These are phyloP conservation scores for Pipistrellus pygmaeus DNA, from an alignment of 2,797 vertebrate species.

Conservation along the genomic window DNA sequence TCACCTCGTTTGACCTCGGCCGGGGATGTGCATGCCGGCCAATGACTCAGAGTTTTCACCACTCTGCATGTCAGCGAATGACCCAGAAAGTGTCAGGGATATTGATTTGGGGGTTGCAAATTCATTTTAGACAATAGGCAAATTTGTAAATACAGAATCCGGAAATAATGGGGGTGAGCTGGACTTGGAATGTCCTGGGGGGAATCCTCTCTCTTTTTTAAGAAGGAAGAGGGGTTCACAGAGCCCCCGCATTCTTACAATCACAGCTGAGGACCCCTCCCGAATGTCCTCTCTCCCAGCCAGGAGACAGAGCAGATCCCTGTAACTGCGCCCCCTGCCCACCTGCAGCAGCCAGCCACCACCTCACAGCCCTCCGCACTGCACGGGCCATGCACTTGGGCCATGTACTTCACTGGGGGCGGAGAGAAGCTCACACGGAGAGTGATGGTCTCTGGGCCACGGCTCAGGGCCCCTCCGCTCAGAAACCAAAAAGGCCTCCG, in stretches of 20 bases:
- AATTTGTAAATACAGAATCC: background rate
- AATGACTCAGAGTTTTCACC: background rate
- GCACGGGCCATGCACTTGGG: rapidly evolving
- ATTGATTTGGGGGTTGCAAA: background rate
- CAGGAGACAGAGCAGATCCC: rapidly evolving
- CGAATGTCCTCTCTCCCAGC: background rate
- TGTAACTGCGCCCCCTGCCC: background rate
- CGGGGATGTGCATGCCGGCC: rapidly evolving
- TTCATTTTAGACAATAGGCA: background rate
- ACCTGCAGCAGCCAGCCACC: background rate
- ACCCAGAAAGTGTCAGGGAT: background rate
- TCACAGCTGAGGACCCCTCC: background rate
- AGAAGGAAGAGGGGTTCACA: background rate
- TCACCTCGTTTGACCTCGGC: background rate
- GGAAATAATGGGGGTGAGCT: background rate
- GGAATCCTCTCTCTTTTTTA: background rate
- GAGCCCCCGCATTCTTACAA: background rate
- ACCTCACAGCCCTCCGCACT: background rate
- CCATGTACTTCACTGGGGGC: background rate
- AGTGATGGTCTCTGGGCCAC: rapidly evolving
- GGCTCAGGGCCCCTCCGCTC: background rate
- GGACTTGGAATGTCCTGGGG: background rate
- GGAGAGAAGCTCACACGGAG: background rate
- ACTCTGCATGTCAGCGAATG: background rate
- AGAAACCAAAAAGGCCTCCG: background rate